Base-by-base conservation (phyloP, 2,888 invertebrate genomes). In the Cephus pygmeus region DNA sequence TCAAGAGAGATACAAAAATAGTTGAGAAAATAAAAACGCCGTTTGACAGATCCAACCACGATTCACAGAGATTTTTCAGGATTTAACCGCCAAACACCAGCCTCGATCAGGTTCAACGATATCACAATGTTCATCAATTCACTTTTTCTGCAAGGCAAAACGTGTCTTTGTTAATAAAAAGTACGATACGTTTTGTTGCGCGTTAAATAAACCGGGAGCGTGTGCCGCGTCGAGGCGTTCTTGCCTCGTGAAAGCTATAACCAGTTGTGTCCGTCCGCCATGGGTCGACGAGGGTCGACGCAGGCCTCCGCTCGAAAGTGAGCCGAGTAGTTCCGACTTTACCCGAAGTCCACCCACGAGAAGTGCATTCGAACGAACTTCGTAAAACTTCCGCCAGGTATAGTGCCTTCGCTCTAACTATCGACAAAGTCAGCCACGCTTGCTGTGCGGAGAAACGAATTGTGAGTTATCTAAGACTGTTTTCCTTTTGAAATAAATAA, bases 211-310 rank as follows among this genome's bases (percentile, higher is more conserved):
- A 33, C 69, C 75, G 71, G 34, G 78, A 56, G 76, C 78, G 69
- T 69, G 77, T 77, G 76, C 80, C 78, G 79, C 81, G 79, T 81
- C 81, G 79, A 85, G 85, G 84, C 85, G 85, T 86, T 56, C 77
- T 71, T 87, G 83, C 86, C 88, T 88, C 88, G 88, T 86, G 89
- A 88, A 87, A 87, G 88, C 87, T 87, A 88, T 87, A 85, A 86
- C 87, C 88, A 88, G 88, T 90, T 90, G 87, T 90, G 90, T 84
- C 83, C 85, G 85, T 86, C 88, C 88, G 90, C 89, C 88, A 89
- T 90, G 85, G 86, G 87, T 86, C 87, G 87, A 85, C 85, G 86
- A 85, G 85, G 86, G 85, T 86, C 88, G 87, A 86, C 86, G 87
- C 87, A 76, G 83, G 83, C 85, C 84, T 82, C 81, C 81, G 73